Base-by-base conservation (phyloP, 2,113 vertebrate species). In the Rhynchopsitta pachyrhyncha region DNA sequence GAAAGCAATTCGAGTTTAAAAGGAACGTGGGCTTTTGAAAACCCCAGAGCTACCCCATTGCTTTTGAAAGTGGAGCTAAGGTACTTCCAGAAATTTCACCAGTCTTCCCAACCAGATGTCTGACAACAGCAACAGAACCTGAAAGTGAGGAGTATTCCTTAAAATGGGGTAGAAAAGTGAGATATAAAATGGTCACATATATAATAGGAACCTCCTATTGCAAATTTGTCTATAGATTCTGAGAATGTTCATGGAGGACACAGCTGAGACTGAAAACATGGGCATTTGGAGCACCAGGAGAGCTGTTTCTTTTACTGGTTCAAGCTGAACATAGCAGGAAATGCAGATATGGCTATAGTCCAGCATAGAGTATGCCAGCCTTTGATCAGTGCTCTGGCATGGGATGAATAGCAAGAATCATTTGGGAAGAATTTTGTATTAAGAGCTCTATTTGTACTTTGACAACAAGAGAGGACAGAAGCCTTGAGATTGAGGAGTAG, bases 1-100 rank as follows among this genome's bases (percentile, higher is more conserved):
- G 68, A 88, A 92, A 86, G 64, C 76, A 86, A 35, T 44, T 17
- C 11, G 60, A 49, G n/a, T 86, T 67, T 77, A 80, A 92, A 74
- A 81, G 47, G 19, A 82, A 14, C 23, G 73, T 27, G 24, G 42
- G 73, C 66, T 91, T 79, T 57, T 86, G 86, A 53, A 96, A 94
- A 76, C 52, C 80, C 57, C 88, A 76, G 68, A 71, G 88, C 44
- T 50, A 15, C 79, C 29, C 83, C 50, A 28, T 79, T 60, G 11
- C 73, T 90, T 47, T 1, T 66, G 41, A 66, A 77, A 37, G 60
- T 29, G 67, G 44, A 75, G 66, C 3, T 46, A 18, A 53, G 15
- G 31, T 22, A 16, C 20, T 86, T 42, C 42, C 24, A 67, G 69
- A 89, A 90, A 42, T 49, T 82, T 76, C 59, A 49, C 62, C 57